Conservation (phyloP, 2,888 invertebrate species). For the Diogma glabrata region DNA sequence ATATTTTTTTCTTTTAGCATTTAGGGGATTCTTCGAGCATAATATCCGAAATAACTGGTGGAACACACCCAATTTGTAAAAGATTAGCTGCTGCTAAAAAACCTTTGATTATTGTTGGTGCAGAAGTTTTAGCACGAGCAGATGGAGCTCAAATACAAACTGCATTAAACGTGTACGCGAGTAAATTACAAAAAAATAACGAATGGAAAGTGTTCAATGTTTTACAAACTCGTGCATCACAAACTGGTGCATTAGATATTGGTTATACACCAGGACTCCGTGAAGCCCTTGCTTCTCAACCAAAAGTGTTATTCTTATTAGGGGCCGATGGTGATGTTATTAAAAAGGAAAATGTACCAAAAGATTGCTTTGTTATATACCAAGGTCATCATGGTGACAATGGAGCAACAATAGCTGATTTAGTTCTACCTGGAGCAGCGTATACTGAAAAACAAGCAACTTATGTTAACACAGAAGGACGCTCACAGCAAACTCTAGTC, state of each 20-base stretch:
- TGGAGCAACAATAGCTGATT: conserved; percentile 87
- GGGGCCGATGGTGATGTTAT: conserved; percentile 88
- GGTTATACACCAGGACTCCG: conserved; percentile 74
- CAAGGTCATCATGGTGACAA: conserved; percentile 93
- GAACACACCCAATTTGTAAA: conserved; percentile 56
- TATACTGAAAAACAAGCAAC: conserved; percentile 98
- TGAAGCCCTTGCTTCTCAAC: conserved; percentile 48
- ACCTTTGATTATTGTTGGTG: conserved; percentile 89
- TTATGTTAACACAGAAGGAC: conserved; percentile 95
- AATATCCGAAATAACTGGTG: conserved; percentile 61
- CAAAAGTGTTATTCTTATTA: conserved; percentile 75
- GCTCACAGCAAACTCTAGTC: conserved; percentile 78
- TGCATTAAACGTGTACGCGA: conserved; percentile 60
- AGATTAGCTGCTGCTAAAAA: conserved; percentile 65
- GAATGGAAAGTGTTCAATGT: conserved; percentile 82
- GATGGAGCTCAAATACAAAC: conserved; percentile 71
- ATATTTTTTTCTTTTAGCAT: conserved; percentile 42
- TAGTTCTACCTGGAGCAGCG: conserved; percentile 88
- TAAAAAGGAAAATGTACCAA: conserved; percentile 62
- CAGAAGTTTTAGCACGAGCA: conserved; percentile 62
- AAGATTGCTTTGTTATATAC: conserved; percentile 79
- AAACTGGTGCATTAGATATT: conserved; percentile 90
- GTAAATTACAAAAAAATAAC: conserved; percentile 40
- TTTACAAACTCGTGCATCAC: conserved; percentile 82
- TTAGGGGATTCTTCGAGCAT: conserved; percentile 69